Evolutionary conservation across 2,797 vertebrate species (phyloP).

Genomic region (Myotis findleyi): DNA sequence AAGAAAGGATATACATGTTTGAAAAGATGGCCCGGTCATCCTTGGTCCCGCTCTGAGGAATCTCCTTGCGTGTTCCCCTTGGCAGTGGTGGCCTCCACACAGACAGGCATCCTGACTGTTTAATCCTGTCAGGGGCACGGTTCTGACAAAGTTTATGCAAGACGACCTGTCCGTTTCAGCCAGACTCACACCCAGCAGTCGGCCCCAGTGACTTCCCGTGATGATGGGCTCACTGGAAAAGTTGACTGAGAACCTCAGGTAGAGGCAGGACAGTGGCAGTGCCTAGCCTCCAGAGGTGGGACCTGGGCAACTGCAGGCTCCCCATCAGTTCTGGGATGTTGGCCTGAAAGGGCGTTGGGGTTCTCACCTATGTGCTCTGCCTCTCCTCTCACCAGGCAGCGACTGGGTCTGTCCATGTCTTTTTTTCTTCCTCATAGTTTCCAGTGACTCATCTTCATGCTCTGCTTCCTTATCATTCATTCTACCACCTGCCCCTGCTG

Average conservation of each 20-base stretch:
- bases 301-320: background rate
- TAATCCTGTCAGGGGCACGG: background rate
- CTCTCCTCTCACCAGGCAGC: background rate
- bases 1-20: background rate
- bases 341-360: background rate
- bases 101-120: accelerated
- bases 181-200: background rate
- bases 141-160: background rate
- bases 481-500: background rate
- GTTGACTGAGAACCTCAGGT: background rate
- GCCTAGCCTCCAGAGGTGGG: background rate
- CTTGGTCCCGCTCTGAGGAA: background rate
- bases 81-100: background rate
- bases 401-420: background rate
- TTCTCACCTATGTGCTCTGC: background rate
- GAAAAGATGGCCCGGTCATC: background rate
- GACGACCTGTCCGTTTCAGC: background rate
- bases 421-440: constrained; percentile 34
- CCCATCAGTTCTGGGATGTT: background rate
- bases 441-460: background rate
- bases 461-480: background rate
- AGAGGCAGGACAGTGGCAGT: background rate
- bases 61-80: background rate
- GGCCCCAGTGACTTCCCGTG: background rate
- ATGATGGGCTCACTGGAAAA: background rate